Evolutionary conservation across 1,140 invertebrate genomes (phyloP).

Genomic region (Hyphantria cunea): DNA sequence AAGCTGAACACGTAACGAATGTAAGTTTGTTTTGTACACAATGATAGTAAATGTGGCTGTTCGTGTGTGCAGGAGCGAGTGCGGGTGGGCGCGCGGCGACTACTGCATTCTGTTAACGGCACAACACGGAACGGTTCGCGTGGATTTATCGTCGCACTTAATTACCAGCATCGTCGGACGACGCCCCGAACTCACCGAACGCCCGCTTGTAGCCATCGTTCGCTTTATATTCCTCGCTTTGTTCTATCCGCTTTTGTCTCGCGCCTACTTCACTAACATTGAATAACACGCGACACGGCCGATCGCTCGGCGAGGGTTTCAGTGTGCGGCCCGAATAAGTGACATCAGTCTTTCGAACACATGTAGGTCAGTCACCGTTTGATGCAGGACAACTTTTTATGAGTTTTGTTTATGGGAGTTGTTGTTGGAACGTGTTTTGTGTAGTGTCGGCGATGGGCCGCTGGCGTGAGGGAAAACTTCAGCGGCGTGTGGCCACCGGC

Average conservation of each 20-base stretch:
- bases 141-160: conserved; percentile 15
- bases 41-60: conserved; percentile 14
- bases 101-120: not conserved
- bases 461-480: not conserved
- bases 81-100: not conserved
- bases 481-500: no score
- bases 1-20: not conserved
- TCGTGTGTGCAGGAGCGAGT: not conserved
- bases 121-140: not conserved
- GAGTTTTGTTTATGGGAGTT: conserved; percentile 17
- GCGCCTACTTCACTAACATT: conserved; percentile 6
- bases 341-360: conserved; percentile 19
- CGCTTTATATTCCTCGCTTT: conserved; percentile 9
- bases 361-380: conserved; percentile 8
- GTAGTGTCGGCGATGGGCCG: conserved; percentile 9
- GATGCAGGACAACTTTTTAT: conserved; percentile 10
- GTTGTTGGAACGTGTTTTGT: conserved; percentile 3
- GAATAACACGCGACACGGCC: not conserved
- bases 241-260: conserved; percentile 3
- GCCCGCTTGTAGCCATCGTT: no score
- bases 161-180: conserved; percentile 2
- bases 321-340: conserved; percentile 5
- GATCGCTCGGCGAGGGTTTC: conserved; percentile 5
- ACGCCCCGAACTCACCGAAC: not conserved
- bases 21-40: conserved; percentile 10